Conservation (phyloP, 2,113 vertebrate genomes). For the Himantopus leucocephalus region DNA sequence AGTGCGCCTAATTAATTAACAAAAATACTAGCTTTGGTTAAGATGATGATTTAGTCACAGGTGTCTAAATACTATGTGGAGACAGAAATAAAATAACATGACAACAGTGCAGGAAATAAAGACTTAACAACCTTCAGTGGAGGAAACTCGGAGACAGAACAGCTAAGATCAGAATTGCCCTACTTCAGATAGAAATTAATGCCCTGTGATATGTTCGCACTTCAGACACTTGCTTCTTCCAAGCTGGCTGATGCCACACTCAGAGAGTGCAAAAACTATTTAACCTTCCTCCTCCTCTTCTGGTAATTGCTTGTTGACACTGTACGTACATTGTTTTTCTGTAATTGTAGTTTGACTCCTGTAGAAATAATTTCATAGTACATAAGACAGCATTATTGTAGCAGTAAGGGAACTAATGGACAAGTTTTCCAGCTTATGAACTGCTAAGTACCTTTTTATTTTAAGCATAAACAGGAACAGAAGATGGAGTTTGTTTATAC, state of each 20-base stretch:
- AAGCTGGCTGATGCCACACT: background rate
- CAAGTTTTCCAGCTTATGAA: background rate
- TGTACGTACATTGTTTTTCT: background rate
- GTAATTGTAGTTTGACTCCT: background rate
- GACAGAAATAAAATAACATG: background rate
- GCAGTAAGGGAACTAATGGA: background rate
- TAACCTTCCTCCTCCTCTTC: background rate
- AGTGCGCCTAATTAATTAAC: background rate
- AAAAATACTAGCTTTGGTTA: background rate
- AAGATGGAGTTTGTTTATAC: background rate
- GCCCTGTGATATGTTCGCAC: background rate
- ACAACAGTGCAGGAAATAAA: background rate
- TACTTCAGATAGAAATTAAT: background rate
- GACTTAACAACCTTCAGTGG: background rate
- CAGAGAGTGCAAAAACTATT: background rate
- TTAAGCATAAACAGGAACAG: background rate
- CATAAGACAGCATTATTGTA: background rate
- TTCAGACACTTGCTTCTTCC: background rate
- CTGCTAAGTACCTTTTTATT: background rate
- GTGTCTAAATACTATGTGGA: background rate
- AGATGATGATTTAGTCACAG: background rate
- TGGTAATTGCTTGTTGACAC: background rate
- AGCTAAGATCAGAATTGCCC: background rate
- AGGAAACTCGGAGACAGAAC: background rate
- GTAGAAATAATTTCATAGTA: slow-evolving; percentile 7